These are phyloP conservation scores for Mohoua ochrocephala DNA, from an alignment of 2,113 vertebrate genomes.

Conservation along the genomic window DNA sequence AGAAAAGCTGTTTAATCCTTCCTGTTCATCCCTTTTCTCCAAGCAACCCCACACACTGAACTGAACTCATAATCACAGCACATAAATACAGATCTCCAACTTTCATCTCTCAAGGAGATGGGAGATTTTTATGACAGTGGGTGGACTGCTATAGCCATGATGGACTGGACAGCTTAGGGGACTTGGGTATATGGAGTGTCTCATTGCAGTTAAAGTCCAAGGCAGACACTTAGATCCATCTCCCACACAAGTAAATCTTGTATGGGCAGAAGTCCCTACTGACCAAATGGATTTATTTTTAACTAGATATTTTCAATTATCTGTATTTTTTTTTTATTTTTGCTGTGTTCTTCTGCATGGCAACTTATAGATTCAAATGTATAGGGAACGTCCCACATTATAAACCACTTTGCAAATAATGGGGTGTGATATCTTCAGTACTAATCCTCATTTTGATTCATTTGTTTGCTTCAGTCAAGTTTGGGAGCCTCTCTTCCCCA, in stretches of 20 bases:
- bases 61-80: not conserved
- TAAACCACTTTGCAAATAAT: not conserved
- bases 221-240: not conserved
- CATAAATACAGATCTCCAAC: not conserved
- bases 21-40: not conserved
- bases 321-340: not conserved
- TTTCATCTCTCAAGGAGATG: not conserved
- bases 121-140: not conserved
- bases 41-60: not conserved
- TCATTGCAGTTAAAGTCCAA: not conserved
- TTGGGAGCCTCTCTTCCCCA: not conserved
- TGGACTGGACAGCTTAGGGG: not conserved
- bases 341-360: not conserved
- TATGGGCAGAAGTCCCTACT: not conserved
- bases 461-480: not conserved
- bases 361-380: not conserved
- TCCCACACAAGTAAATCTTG: not conserved
- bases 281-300: not conserved
- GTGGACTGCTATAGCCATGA: not conserved
- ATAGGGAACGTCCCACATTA: not conserved
- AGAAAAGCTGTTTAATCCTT: not conserved
- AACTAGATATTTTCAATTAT: not conserved
- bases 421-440: not conserved
- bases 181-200: not conserved
- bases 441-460: not conserved